Evolutionary conservation across 2,888 invertebrate species (phyloP).

Genomic region (Clostera curtula): DNA sequence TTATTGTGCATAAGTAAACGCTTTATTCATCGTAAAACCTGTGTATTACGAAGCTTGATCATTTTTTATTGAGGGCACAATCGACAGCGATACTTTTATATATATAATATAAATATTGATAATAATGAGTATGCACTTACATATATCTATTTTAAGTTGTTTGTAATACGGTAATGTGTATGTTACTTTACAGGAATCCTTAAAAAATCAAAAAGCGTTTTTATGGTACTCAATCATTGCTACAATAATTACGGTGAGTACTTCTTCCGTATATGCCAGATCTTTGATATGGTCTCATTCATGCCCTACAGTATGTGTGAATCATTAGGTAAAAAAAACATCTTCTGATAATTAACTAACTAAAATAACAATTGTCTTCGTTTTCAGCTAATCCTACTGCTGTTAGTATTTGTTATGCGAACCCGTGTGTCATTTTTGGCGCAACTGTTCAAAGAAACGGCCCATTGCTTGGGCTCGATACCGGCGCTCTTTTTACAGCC

Average conservation of each 20-base stretch:
- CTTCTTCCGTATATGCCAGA: not conserved
- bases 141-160: too few relatives aligned
- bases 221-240: conserved; percentile 89
- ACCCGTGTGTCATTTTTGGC: conserved; percentile 88
- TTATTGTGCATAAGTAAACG: too few relatives aligned
- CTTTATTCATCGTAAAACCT: too few relatives aligned
- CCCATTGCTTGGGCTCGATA: conserved; percentile 87
- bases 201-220: conserved; percentile 90
- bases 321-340: not conserved
- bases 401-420: conserved; percentile 84
- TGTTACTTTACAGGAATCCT: conserved; percentile 79
- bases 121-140: too few relatives aligned
- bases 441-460: conserved; percentile 91
- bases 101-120: too few relatives aligned
- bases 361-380: not conserved
- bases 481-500: conserved; percentile 91
- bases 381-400: conserved; percentile 80
- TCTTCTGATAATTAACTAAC: not conserved
- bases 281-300: conserved; percentile 1
- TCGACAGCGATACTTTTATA: too few relatives aligned
- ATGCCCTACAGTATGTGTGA: not conserved
- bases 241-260: conserved; percentile 88
- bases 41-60: too few relatives aligned
- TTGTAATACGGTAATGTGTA: too few relatives aligned
- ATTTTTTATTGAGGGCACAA: too few relatives aligned